These are phyloP conservation scores for Netelia melanura DNA, from an alignment of 2,888 invertebrate species.

Conservation along the genomic window DNA sequence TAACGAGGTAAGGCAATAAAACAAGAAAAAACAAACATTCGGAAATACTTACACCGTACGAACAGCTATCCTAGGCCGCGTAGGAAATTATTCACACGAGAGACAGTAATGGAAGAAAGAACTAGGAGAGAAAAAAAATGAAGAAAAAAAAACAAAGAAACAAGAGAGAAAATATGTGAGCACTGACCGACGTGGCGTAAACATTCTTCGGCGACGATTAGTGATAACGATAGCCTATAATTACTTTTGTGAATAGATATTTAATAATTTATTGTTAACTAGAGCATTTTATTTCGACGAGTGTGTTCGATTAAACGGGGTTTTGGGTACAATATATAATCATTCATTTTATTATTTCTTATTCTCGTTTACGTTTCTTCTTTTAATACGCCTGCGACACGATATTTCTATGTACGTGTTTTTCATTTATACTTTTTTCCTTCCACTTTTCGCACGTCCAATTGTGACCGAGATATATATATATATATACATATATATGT, in stretches of 20 bases:
- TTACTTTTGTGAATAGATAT: conserved; percentile 84
- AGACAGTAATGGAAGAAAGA: conserved; percentile 65
- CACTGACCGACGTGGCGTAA: too few relatives aligned
- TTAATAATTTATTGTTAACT: conserved; percentile 84
- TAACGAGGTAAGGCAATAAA: conserved; percentile 53
- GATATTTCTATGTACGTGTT: background rate
- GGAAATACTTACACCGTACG: conserved; percentile 66
- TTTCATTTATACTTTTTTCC: background rate
- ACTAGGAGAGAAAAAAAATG: conserved; percentile 15
- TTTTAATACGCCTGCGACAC: conserved; percentile 42
- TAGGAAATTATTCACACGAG: conserved; percentile 69
- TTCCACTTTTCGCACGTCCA: background rate
- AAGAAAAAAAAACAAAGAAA: conserved; percentile 61
- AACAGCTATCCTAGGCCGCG: conserved; percentile 67
- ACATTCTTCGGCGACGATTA: conserved; percentile 39
- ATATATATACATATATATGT: background rate
- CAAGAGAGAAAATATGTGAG: conserved; percentile 50
- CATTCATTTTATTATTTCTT: conserved; percentile 72
- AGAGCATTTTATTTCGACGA: conserved; percentile 78
- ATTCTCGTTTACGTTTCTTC: conserved; percentile 21
- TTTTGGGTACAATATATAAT: conserved; percentile 80
- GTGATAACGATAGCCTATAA: conserved; percentile 76
- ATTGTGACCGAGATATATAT: conserved; percentile 20
- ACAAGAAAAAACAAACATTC: conserved; percentile 27
- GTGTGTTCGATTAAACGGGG: conserved; percentile 73